These are phyloP conservation scores for Prorops nasuta DNA, from an alignment of 1,140 invertebrate species.

Conservation along the genomic window DNA sequence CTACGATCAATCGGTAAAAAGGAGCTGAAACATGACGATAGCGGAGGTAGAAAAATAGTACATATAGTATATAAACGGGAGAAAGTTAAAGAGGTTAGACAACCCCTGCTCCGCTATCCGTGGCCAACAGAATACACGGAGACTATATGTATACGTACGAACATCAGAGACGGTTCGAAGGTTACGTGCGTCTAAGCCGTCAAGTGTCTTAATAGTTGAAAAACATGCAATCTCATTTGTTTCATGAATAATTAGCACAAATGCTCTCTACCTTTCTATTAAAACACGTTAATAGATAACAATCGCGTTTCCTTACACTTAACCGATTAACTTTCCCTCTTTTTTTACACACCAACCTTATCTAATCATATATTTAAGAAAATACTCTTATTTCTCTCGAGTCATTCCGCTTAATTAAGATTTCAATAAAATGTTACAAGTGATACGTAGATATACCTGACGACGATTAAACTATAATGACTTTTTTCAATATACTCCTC, in stretches of 20 bases:
- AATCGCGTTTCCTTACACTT: slow-evolving; percentile 9
- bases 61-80: slow-evolving; percentile 4
- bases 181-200: slow-evolving; percentile 25
- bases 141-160: neutral
- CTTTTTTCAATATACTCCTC: no score
- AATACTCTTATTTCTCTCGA: no score
- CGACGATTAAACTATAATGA: no score
- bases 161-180: slow-evolving; percentile 1
- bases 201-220: slow-evolving; percentile 30
- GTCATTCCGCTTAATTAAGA: no score
- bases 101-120: no score
- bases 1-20: no score
- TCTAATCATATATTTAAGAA: no score
- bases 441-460: no score
- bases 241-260: slow-evolving; percentile 42
- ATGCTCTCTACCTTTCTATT: slow-evolving; percentile 25
- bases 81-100: neutral
- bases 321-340: slow-evolving; percentile 5
- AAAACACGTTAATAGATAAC: slow-evolving; percentile 14
- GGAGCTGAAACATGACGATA: slow-evolving; percentile 4
- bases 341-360: no score
- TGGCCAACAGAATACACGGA: no score
- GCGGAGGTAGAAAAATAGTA: slow-evolving; percentile 12
- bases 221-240: slow-evolving; percentile 38
- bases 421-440: no score